These are phyloP conservation scores for Chouioia cunea DNA, from an alignment of 2,888 invertebrate species.

Conservation along the genomic window DNA sequence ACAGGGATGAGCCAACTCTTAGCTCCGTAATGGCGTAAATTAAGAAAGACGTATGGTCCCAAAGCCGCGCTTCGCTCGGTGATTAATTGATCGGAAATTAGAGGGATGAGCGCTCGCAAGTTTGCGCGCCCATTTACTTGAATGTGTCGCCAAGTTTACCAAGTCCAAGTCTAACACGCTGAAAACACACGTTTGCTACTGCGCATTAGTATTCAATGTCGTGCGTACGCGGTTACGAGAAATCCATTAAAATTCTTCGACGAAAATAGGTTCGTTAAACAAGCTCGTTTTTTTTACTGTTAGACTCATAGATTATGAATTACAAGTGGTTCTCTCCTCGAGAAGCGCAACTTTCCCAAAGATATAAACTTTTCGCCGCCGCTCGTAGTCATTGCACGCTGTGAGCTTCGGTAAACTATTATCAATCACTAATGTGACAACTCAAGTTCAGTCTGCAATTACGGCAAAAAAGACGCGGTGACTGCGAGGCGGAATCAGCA, in stretches of 20 bases:
- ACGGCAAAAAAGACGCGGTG: too few species aligned
- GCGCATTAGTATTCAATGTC: too few species aligned
- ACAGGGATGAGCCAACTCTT: slow-evolving; percentile 16
- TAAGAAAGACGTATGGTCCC: slow-evolving; percentile 27
- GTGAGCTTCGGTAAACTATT: not conserved
- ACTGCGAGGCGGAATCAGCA: slow-evolving; percentile 17
- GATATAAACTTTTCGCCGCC: too few species aligned
- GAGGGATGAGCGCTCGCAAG: not conserved
- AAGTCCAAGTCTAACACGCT: too few species aligned
- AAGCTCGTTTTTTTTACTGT: slow-evolving; percentile 17
- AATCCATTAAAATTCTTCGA: too few species aligned
- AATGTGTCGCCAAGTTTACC: too few species aligned
- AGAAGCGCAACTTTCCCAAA: not conserved
- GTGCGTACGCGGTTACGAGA: too few species aligned
- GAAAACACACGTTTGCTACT: too few species aligned
- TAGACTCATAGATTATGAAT: slow-evolving; percentile 23
- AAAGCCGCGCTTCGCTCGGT: not conserved
- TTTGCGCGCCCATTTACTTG: not conserved
- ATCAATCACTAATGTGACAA: too few species aligned
- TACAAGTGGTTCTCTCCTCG: slow-evolving; percentile 15
- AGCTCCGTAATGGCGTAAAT: slow-evolving; percentile 31
- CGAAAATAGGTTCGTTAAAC: slow-evolving; percentile 33
- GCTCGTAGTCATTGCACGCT: not conserved
- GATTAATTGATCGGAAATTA: slow-evolving; percentile 38
- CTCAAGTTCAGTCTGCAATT: too few species aligned